Evolutionary conservation across 2,113 vertebrate species (phyloP).

Genomic region (Tautogolabrus adspersus): DNA sequence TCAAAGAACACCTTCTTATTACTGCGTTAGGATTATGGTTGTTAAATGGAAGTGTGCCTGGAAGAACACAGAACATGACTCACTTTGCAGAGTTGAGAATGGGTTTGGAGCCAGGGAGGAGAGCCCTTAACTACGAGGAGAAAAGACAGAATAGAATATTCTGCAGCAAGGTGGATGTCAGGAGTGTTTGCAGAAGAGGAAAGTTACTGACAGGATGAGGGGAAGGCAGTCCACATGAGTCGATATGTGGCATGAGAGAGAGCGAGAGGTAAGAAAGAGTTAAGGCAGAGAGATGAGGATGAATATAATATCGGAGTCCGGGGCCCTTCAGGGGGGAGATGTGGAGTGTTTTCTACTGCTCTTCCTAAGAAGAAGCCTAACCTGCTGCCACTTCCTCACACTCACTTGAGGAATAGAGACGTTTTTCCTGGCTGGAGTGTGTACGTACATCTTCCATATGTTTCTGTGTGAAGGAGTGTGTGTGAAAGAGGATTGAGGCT

Average conservation of each 20-base stretch:
- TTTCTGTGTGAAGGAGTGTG: slow-evolving; percentile 10
- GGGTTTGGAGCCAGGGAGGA: not conserved
- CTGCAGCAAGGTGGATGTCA: slow-evolving; percentile 26
- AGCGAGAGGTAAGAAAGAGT: slow-evolving; percentile 30
- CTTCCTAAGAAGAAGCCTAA: slow-evolving; percentile 45
- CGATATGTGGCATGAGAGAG: slow-evolving; percentile 58
- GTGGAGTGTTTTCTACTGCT: slow-evolving; percentile 37
- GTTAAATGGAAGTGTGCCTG: slow-evolving; percentile 2
- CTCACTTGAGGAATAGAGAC: slow-evolving; percentile 13
- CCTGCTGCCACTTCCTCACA: slow-evolving; percentile 20
- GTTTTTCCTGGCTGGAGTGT: not conserved
- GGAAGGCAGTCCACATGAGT: slow-evolving; percentile 55
- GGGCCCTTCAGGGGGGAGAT: slow-evolving; percentile 37
- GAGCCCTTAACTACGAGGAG: not conserved
- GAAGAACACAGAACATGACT: slow-evolving; percentile 31
- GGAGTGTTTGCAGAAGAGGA: slow-evolving; percentile 50
- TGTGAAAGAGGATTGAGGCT: not conserved
- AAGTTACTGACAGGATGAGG: slow-evolving; percentile 57
- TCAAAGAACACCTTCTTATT: slow-evolving; percentile 27
- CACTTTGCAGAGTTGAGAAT: slow-evolving; percentile 4
- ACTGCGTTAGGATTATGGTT: slow-evolving; percentile 36
- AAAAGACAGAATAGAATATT: slow-evolving; percentile 35
- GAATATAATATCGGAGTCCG: not conserved
- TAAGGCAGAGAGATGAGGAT: slow-evolving; percentile 16
- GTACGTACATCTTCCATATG: not conserved